phyloP scores from a whole-genome alignment of 2,888 invertebrate species.

The Lacanobia oleracea region DNA sequence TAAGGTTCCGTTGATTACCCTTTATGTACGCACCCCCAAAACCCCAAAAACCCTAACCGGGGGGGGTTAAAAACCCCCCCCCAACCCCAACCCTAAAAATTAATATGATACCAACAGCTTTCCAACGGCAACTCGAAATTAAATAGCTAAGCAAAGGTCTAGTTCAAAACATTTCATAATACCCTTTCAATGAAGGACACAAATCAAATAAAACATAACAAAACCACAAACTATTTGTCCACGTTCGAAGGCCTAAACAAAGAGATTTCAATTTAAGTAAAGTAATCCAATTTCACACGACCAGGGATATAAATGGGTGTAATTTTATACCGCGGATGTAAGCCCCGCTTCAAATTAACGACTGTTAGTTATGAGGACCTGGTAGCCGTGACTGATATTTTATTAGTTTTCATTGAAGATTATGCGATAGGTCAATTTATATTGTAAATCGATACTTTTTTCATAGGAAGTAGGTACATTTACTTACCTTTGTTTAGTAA shows the following conservation, averaged over 20 bases:
- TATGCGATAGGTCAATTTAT: not conserved
- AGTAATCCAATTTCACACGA: constrained; percentile 82
- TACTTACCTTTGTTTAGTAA: not conserved
- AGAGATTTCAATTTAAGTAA: constrained; percentile 81
- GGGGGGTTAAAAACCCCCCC: too few species aligned
- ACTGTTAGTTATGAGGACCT: constrained; percentile 67
- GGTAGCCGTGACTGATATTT: constrained; percentile 48
- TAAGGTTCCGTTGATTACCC: too few species aligned
- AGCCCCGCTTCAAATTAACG: constrained; percentile 68
- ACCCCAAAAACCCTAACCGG: too few species aligned
- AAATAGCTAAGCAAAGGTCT: constrained; percentile 9
- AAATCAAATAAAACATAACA: constrained; percentile 26
- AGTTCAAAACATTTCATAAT: not conserved
- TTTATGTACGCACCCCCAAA: too few species aligned
- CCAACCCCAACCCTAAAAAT: too few species aligned
- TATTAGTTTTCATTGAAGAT: constrained; percentile 43
- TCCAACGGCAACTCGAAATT: not conserved
- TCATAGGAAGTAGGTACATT: not conserved
- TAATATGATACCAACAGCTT: not conserved
- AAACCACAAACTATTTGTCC: constrained; percentile 46
- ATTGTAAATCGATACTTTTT: not conserved
- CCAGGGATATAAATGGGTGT: constrained; percentile 77
- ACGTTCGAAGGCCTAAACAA: constrained; percentile 62
- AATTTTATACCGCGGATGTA: constrained; percentile 71
- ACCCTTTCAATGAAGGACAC: constrained; percentile 26